Evolutionary conservation across 2,797 vertebrate species (phyloP).

Genomic region (Phrynocephalus guinanensis): DNA sequence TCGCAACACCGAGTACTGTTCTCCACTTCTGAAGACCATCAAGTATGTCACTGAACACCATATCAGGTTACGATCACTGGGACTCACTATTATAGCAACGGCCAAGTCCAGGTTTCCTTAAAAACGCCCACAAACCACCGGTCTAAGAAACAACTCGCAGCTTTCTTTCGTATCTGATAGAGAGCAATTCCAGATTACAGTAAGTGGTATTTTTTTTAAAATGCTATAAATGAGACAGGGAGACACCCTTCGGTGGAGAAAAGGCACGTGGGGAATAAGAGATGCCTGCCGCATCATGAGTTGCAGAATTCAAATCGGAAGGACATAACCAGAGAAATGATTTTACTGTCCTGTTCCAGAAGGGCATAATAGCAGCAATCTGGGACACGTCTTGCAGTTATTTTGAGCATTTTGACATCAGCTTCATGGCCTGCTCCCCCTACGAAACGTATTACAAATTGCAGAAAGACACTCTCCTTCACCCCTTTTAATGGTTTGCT

Average conservation of each 20-base stretch:
- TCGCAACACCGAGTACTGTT: neutral
- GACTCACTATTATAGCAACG: too few species aligned
- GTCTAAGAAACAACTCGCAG: too few species aligned
- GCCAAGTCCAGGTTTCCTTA: neutral
- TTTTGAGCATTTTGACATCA: constrained; percentile 18
- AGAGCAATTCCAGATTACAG: neutral
- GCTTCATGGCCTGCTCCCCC: neutral
- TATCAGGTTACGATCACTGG: too few species aligned
- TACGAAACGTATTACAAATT: neutral
- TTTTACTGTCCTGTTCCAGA: constrained; percentile 8
- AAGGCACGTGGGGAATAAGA: too few species aligned
- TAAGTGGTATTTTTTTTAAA: neutral
- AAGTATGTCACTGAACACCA: neutral
- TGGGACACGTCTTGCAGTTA: constrained; percentile 63
- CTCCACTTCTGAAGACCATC: neutral
- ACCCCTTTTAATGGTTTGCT: neutral
- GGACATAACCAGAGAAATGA: neutral
- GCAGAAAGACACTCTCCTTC: neutral
- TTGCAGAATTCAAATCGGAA: neutral
- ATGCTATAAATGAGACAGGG: neutral
- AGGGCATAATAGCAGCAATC: constrained; percentile 57
- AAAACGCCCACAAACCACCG: neutral
- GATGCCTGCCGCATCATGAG: too few species aligned
- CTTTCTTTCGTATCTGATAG: neutral
- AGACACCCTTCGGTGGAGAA: neutral